phyloP scores from a whole-genome alignment of 1,140 invertebrate genomes.

The Brachionus rotundiformis region DNA sequence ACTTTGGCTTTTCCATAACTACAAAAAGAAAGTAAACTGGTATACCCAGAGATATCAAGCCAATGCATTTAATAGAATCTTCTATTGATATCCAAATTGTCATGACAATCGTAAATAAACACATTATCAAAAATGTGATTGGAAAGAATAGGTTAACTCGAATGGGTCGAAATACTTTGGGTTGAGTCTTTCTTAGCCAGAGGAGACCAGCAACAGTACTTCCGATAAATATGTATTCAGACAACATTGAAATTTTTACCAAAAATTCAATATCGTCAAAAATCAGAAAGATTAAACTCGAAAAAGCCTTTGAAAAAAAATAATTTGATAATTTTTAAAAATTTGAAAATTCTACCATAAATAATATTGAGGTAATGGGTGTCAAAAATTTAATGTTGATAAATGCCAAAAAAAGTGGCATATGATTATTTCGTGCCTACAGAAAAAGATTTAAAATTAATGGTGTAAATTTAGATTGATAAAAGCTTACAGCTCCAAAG shows the following conservation, averaged over 20 bases:
- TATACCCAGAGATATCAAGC: background rate
- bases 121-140: constrained; percentile 22
- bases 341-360: constrained; percentile 28
- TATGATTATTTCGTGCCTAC: constrained; percentile 49
- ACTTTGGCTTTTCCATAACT: constrained; percentile 22
- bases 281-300: constrained; percentile 44
- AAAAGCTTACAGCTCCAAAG: constrained; percentile 20
- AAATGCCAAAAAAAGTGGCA: constrained; percentile 34
- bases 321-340: background rate
- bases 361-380: constrained; percentile 47
- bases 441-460: background rate
- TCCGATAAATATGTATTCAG: constrained; percentile 63
- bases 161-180: constrained; percentile 60
- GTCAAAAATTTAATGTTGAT: constrained; percentile 52
- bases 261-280: constrained; percentile 30
- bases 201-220: constrained; percentile 60
- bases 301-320: background rate
- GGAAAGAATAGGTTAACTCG: constrained; percentile 41
- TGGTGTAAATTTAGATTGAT: background rate
- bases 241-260: constrained; percentile 35
- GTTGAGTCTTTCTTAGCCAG: constrained; percentile 58
- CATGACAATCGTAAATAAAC: background rate
- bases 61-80: background rate
- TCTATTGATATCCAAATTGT: background rate
- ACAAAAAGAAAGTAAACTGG: constrained; percentile 46